Conservation (phyloP, 1,140 invertebrate genomes). For the Hormaphis cornu region DNA sequence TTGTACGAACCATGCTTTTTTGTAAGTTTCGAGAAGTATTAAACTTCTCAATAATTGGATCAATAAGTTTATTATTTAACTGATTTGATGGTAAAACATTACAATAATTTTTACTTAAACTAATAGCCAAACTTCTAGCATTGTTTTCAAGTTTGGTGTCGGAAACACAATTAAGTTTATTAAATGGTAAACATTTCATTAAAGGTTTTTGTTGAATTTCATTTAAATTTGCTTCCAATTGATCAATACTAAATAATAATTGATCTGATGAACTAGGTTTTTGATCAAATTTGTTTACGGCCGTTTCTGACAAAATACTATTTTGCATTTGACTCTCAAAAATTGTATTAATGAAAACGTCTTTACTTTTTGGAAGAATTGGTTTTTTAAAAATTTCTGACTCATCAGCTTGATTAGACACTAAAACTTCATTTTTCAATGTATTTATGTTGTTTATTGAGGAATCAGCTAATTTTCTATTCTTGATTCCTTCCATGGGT, state of each 20-base stretch:
- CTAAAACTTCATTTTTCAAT: background rate
- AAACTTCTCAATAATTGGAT: background rate
- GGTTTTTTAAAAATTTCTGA: background rate
- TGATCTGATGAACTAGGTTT: background rate
- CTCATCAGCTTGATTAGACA: background rate
- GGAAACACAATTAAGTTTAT: background rate
- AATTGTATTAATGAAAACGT: too few species aligned
- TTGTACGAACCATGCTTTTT: background rate
- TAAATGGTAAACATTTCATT: background rate
- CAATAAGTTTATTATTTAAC: background rate
- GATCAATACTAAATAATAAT: background rate
- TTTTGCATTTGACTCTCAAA: too few species aligned
- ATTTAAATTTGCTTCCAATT: background rate
- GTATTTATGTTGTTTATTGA: background rate
- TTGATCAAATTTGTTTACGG: background rate
- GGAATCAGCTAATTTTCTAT: background rate
- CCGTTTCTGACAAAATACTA: background rate
- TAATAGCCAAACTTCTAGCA: background rate
- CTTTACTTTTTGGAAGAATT: background rate
- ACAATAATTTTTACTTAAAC: background rate
- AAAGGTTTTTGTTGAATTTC: background rate
- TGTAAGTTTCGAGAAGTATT: background rate
- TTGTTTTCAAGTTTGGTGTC: background rate
- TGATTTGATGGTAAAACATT: background rate
- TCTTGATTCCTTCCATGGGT: background rate